These are phyloP conservation scores for Phalanger gymnotis DNA, from an alignment of 2,797 vertebrate species.

Conservation along the genomic window DNA sequence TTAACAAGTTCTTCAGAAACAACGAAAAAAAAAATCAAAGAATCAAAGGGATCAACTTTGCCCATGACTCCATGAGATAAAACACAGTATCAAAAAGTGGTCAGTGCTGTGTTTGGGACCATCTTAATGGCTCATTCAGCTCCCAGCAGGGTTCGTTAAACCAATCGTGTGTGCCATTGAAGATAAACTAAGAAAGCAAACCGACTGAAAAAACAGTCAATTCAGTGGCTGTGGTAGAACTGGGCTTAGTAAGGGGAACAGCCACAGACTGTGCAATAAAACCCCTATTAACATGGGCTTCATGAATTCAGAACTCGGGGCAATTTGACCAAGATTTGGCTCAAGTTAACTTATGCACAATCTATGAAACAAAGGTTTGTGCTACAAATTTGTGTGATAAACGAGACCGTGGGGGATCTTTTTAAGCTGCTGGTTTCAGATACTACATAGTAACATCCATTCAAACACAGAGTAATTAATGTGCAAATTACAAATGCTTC, in stretches of 20 bases:
- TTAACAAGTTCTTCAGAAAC: constrained; percentile 39
- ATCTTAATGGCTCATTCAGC: constrained; percentile 15
- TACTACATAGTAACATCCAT: neutral
- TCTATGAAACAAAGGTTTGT: neutral
- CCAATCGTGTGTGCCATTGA: neutral
- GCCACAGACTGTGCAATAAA: constrained; percentile 1
- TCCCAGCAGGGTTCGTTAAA: constrained; percentile 20
- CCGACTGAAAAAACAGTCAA: constrained; percentile 48
- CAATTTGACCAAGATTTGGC: neutral
- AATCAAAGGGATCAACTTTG: constrained; percentile 6
- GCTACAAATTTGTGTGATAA: constrained; percentile 41
- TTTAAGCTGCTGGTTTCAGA: constrained; percentile 40
- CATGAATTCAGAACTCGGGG: neutral
- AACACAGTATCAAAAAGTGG: neutral
- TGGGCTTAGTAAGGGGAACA: constrained; percentile 11
- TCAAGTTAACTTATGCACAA: neutral
- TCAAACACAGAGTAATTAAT: constrained; percentile 27
- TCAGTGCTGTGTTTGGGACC: neutral
- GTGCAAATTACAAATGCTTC: constrained; percentile 2
- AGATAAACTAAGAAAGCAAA: constrained; percentile 40
- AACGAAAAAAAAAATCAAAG: neutral
- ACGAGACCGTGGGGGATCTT: neutral
- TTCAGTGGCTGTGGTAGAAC: constrained; percentile 6
- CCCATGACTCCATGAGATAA: constrained; percentile 11
- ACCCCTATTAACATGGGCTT: constrained; percentile 31